Conservation (phyloP, 2,113 vertebrate species). For the Henicopernis longicauda region DNA sequence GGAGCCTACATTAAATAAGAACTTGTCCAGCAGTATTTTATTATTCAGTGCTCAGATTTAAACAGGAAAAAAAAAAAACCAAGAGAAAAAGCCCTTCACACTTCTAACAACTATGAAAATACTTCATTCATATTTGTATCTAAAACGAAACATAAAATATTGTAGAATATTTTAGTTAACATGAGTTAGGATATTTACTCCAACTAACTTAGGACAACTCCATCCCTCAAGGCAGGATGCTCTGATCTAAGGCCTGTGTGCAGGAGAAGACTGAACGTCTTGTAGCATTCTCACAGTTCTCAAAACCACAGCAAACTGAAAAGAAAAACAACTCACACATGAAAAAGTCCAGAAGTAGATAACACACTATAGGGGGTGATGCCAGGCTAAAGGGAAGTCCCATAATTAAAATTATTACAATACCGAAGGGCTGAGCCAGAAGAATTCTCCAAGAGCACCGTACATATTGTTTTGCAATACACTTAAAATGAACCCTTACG, state of each 20-base stretch:
- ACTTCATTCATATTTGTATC: background rate
- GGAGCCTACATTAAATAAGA: background rate
- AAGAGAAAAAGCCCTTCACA: background rate
- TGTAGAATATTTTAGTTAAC: background rate
- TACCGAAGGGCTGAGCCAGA: background rate
- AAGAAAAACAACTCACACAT: background rate
- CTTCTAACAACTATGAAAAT: background rate
- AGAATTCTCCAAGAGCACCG: background rate
- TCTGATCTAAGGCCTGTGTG: background rate
- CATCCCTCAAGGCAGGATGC: background rate
- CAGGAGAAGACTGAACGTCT: background rate
- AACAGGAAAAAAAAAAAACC: background rate
- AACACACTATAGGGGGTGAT: background rate
- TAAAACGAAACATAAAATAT: background rate
- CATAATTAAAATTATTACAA: background rate
- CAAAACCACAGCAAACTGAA: background rate
- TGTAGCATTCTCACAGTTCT: background rate
- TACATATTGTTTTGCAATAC: background rate
- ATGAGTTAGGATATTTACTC: background rate
- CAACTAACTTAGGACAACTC: background rate
- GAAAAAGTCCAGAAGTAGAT: background rate
- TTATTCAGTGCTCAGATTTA: background rate
- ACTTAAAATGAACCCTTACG: background rate
- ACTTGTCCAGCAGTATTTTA: background rate
- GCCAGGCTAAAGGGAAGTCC: background rate